Evolutionary conservation across 2,113 vertebrate species (phyloP).

Genomic region (Phocoena phocoena): DNA sequence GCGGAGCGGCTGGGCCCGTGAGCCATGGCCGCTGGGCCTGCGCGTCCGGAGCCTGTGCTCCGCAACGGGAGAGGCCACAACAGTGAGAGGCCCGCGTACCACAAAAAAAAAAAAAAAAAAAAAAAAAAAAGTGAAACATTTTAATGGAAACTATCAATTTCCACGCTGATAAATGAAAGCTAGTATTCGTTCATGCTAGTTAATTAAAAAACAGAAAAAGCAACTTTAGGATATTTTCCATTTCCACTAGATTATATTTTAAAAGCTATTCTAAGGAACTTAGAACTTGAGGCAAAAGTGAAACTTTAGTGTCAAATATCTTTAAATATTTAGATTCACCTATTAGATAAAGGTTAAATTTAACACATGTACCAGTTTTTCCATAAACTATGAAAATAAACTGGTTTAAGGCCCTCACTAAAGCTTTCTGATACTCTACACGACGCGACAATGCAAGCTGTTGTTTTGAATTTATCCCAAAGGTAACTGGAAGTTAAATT

Average conservation of each 20-base stretch:
- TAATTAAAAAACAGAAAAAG: not conserved
- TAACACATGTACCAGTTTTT: not conserved
- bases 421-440: not conserved
- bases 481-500: not conserved
- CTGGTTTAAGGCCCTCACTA: not conserved
- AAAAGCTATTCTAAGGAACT: not conserved
- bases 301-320: not conserved
- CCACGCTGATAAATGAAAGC: not conserved
- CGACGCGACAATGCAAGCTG: not conserved
- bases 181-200: not conserved
- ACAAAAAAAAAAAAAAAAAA: too few relatives aligned
- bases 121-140: not conserved
- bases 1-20: too few relatives aligned
- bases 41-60: too few relatives aligned
- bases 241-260: not conserved
- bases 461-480: not conserved
- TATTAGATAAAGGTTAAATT: not conserved
- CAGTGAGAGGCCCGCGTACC: too few relatives aligned
- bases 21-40: too few relatives aligned
- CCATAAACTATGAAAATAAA: not conserved
- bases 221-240: constrained; percentile 9
- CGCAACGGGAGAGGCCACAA: too few relatives aligned
- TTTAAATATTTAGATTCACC: not conserved
- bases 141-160: not conserved
- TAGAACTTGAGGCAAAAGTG: not conserved